phyloP scores from a whole-genome alignment of 1,140 invertebrate species.

The Caenorhabditis remanei region DNA sequence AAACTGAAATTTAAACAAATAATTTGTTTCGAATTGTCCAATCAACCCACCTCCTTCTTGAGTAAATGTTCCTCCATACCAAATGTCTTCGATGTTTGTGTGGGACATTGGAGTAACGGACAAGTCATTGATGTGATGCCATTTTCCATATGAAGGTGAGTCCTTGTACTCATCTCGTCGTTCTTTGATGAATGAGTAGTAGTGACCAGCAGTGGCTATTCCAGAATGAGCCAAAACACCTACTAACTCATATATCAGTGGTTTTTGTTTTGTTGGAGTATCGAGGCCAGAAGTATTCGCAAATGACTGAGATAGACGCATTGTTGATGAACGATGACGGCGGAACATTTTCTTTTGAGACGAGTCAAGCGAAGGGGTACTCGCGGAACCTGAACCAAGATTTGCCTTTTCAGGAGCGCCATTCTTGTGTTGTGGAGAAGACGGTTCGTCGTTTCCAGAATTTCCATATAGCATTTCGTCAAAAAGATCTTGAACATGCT shows the following conservation, averaged over 20 bases:
- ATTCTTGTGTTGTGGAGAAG: not conserved
- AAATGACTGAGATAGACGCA: constrained; percentile 39
- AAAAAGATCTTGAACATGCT: constrained; percentile 33
- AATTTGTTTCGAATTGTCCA: too few relatives aligned
- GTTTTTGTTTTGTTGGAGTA: constrained; percentile 17
- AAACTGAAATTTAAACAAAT: not conserved
- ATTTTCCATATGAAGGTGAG: not conserved
- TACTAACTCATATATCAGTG: constrained; percentile 25
- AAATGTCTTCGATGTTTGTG: constrained; percentile 30
- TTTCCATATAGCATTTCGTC: constrained; percentile 25
- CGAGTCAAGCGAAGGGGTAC: constrained; percentile 15
- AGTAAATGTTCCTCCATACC: constrained; percentile 42
- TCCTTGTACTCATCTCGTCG: constrained; percentile 36
- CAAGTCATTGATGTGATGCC: constrained; percentile 34
- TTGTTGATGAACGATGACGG: constrained; percentile 30
- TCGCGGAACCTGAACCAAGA: constrained; percentile 17
- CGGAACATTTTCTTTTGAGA: constrained; percentile 18
- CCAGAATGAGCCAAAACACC: constrained; percentile 34
- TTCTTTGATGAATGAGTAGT: constrained; percentile 47
- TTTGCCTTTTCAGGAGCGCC: not conserved
- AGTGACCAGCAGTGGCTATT: constrained; percentile 34
- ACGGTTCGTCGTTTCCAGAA: not conserved
- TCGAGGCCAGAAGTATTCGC: constrained; percentile 24
- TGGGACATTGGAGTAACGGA: not conserved
- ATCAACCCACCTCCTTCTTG: constrained; percentile 15